Base-by-base conservation (phyloP, 1,140 invertebrate species). In the Ips nitidus region DNA sequence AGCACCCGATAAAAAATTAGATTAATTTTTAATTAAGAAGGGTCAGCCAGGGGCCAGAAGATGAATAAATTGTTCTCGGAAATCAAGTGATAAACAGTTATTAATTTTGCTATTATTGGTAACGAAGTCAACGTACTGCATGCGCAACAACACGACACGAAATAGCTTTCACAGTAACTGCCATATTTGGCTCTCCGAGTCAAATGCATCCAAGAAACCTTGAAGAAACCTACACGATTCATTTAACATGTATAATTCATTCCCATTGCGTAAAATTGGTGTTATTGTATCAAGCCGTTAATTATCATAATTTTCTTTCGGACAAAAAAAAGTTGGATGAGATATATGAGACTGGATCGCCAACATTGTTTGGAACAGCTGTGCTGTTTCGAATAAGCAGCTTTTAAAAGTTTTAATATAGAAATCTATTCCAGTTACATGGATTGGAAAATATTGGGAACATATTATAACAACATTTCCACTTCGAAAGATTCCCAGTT, bases 1-100 rank as follows among this genome's bases (percentile, higher is more conserved):
- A 42, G 5, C 37, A 22, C n/a, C 41, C 38, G 57, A 59, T 59
- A 59, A 56, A 56, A 56, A 56, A 37, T 39, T 36, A 56, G 53
- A 56, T 56, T 39, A 56, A 56, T 56, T 56, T 56, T 56, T 56
- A 56, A 56, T 56, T 56, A 56, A 56, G 38, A 56, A 56, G 53
- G 53, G 22, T 22, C 22, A 22, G 22, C 22, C 22, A 22, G 22
- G 53, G 53, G 22, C 39, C 45, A 50, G 22, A 56, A 36, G 36
- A 36, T n/a, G 38, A 40, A 37, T 6, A n/a, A 55, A 56, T 56
- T 4, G 38, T 56, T 56, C 53, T 39, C 7, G 7, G 53, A 56
- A 56, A 37, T 38, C n/a, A 56, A 7, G 37, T 56, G 38, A 56
- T 50, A 8, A 22, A 3, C 22, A 22, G 22, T 22, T 22, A 22